These are phyloP conservation scores for Clinocottus analis DNA, from an alignment of 2,113 vertebrate genomes.

Conservation along the genomic window DNA sequence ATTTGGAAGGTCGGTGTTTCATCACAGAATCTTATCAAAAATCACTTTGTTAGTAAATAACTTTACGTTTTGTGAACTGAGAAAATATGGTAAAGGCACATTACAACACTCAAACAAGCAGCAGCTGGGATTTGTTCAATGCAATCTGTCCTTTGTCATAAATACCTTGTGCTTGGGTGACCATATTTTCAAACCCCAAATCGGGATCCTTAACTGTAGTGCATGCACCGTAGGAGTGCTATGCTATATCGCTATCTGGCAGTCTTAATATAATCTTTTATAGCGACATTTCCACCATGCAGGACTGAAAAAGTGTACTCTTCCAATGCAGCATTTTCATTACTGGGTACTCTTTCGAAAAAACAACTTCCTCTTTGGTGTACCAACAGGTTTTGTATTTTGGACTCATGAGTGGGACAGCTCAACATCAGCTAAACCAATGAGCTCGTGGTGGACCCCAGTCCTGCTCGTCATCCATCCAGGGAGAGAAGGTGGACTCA, in stretches of 20 bases:
- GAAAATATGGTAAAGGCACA: not conserved
- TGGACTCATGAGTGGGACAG: not conserved
- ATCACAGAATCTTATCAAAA: conserved; percentile 12
- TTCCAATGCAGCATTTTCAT: not conserved
- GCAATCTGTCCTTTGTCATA: not conserved
- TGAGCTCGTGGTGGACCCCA: no score
- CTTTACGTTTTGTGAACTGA: not conserved
- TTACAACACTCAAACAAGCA: not conserved
- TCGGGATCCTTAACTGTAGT: not conserved
- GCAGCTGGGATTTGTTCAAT: not conserved
- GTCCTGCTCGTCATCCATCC: no score
- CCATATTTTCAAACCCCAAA: not conserved
- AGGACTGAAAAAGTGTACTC: not conserved
- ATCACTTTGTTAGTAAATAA: not conserved
- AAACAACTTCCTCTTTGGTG: no score
- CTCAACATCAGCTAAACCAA: no score
- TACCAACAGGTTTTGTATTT: not conserved
- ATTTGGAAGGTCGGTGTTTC: not conserved
- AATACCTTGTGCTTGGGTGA: not conserved
- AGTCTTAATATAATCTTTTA: not conserved
- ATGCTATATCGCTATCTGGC: no score
- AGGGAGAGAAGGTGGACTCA: no score
- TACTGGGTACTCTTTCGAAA: not conserved
- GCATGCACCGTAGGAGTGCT: no score
- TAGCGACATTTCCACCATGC: not conserved